Base-by-base conservation (phyloP, 2,113 vertebrate genomes). In the Onychorhynchus coronatus region DNA sequence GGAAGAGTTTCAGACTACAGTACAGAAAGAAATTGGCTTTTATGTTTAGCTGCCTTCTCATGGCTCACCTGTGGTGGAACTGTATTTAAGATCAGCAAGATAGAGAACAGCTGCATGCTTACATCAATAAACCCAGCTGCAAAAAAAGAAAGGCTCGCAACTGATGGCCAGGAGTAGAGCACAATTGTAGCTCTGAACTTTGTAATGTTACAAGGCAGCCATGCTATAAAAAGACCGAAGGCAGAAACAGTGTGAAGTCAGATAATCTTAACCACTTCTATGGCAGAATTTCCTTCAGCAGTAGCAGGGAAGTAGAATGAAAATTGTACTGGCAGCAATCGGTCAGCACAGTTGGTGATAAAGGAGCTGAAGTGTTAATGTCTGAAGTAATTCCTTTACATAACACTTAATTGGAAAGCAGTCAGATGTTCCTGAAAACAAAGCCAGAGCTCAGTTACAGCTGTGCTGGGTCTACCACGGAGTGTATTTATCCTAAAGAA, bases 241-340 rank as follows among this genome's bases (percentile, higher is more conserved):
- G 71, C 50, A 56, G 87, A 95, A 95, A 55, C 56, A 82, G 55
- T 67, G 63, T 89, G 95, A 92, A 91, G 70, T 88, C 74, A 87
- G 78, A 93, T 83, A 80, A 88, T 86, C 85, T 83, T 67, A 75
- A 91, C 78, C 63, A 67, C 39, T 83, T 82, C 71, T 63, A 5
- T 2, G 8, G 55, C 39, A 3, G 22, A 91, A 76, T 88, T 89
- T 87, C 78, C 50, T 91, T 88, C 85, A 75, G 78, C 85, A 83
- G 78, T 93, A 74, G 59, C 59, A 63, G 88, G 42, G 42, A 73
- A 85, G 33, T 25, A 17, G 90, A 77, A 92, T 2, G 30, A 85
- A 93, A 90, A 74, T 85, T 41, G 62, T 66, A 55, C 59, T 67
- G 78, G 63, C 58, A 88, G 75, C 81, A 83, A 37, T 58, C 2